Evolutionary conservation across 2,888 invertebrate genomes (phyloP).

Genomic region (Sialis fuliginosa): DNA sequence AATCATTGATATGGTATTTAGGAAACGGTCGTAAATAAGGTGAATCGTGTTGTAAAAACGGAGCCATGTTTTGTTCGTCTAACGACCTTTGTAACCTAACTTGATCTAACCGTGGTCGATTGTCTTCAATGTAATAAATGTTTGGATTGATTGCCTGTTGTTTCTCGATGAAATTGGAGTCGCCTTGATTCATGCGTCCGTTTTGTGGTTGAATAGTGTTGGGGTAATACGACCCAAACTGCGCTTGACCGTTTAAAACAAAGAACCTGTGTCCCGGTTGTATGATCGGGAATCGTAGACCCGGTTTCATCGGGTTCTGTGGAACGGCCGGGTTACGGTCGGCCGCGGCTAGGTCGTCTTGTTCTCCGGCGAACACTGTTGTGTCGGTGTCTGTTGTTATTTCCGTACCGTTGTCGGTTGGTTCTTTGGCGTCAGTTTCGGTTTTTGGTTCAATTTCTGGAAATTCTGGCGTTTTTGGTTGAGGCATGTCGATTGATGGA

Average conservation of each 20-base stretch:
- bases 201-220: conserved; percentile 4
- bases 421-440: too few relatives aligned
- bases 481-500: too few relatives aligned
- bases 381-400: conserved; percentile 7
- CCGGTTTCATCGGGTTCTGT: conserved; percentile 5
- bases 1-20: too few relatives aligned
- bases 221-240: conserved; percentile 19
- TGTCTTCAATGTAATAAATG: neutral
- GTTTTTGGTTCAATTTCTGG: too few relatives aligned
- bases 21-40: too few relatives aligned
- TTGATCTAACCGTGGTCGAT: neutral
- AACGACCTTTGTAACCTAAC: neutral
- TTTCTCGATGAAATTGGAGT: too few relatives aligned
- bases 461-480: too few relatives aligned
- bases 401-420: too few relatives aligned
- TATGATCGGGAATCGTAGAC: conserved; percentile 9
- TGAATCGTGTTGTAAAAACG: neutral
- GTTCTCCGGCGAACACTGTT: conserved; percentile 10
- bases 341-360: conserved; percentile 15
- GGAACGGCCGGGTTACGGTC: conserved; percentile 12
- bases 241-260: conserved; percentile 33
- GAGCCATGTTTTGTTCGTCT: neutral
- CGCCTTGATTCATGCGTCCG: too few relatives aligned
- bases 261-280: conserved; percentile 35
- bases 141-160: conserved; percentile 3